Conservation (phyloP, 2,113 vertebrate species). For the Cryptomyrus ogoouensis region DNA sequence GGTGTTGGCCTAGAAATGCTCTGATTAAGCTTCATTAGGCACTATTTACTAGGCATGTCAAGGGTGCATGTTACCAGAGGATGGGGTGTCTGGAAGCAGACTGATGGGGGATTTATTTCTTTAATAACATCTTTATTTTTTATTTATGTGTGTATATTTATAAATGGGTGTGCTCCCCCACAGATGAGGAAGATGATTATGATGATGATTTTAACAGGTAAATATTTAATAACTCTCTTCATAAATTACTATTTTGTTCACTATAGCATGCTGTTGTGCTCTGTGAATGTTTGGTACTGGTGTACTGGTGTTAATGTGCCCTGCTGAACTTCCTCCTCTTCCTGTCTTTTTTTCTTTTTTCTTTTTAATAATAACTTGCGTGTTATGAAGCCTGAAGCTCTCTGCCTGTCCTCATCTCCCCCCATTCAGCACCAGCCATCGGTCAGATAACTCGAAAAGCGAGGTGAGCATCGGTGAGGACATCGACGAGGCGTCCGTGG, state of each 20-base stretch:
- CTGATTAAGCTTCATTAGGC: not conserved
- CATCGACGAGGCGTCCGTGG: constrained; percentile 81
- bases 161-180: constrained; percentile 33
- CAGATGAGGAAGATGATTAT: constrained; percentile 79
- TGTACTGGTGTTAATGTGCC: not conserved
- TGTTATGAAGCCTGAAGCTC: not conserved
- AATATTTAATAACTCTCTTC: constrained; percentile 20
- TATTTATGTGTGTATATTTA: not conserved
- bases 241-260: not conserved
- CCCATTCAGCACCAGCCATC: constrained; percentile 64
- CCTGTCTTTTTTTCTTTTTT: not conserved
- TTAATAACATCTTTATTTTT: not conserved
- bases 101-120: not conserved
- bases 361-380: not conserved
- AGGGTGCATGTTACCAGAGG: not conserved
- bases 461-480: constrained; percentile 86
- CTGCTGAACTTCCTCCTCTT: not conserved
- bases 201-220: constrained; percentile 91
- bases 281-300: not conserved
- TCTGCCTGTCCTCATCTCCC: not conserved
- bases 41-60: not conserved
- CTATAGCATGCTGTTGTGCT: not conserved
- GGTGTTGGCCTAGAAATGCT: not conserved
- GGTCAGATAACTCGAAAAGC: constrained; percentile 73
- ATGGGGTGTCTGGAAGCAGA: not conserved